These are phyloP conservation scores for Hydropsyche tenuis DNA, from an alignment of 1,140 invertebrate species.

Conservation along the genomic window DNA sequence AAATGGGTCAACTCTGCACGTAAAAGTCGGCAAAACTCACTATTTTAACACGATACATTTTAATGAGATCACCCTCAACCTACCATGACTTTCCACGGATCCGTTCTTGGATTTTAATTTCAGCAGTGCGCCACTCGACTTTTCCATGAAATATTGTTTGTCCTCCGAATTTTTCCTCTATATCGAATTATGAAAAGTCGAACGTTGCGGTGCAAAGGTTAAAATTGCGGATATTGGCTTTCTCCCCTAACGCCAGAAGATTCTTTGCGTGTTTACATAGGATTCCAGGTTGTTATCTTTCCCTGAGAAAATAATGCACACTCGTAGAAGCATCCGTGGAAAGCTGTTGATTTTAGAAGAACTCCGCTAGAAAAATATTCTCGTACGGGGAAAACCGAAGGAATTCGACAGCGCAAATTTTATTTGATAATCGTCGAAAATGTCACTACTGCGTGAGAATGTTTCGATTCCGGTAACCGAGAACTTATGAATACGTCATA, in stretches of 20 bases:
- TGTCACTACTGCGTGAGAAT: neutral
- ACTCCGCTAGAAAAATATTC: slow-evolving; percentile 20
- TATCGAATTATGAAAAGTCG: too few relatives aligned
- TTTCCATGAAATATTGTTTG: too few relatives aligned
- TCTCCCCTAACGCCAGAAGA: slow-evolving; percentile 38
- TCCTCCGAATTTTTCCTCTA: too few relatives aligned
- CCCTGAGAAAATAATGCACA: slow-evolving; percentile 41
- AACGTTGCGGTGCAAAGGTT: too few relatives aligned
- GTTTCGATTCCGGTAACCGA: neutral
- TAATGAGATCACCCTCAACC: too few relatives aligned
- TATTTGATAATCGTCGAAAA: too few relatives aligned
- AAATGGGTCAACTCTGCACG: too few relatives aligned
- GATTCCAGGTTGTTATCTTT: slow-evolving; percentile 45
- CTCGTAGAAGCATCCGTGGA: neutral
- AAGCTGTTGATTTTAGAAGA: neutral
- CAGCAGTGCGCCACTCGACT: too few relatives aligned
- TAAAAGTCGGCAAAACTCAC: too few relatives aligned
- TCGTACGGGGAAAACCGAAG: neutral
- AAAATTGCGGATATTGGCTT: slow-evolving; percentile 39
- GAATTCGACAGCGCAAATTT: neutral
- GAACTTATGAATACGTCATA: slow-evolving; percentile 12
- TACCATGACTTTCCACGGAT: too few relatives aligned
- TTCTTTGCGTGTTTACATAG: slow-evolving; percentile 39
- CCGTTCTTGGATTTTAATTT: too few relatives aligned
- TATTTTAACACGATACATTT: too few relatives aligned